phyloP scores from a whole-genome alignment of 2,797 vertebrate species.

The Cirrhinus molitorella region DNA sequence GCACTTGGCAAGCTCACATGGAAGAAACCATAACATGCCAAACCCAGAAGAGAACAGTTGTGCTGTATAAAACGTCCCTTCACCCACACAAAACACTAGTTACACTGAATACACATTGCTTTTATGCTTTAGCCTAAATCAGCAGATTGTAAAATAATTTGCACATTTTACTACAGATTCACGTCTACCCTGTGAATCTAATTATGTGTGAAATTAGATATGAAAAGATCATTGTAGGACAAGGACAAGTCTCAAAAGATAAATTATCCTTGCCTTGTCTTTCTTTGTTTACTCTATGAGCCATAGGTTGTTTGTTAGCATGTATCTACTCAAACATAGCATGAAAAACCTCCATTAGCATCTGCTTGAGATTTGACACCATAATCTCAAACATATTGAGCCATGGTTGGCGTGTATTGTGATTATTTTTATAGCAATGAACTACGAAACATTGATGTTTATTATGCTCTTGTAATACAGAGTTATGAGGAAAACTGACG shows the following conservation, averaged over 20 bases:
- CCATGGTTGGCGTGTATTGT: conserved; percentile 25
- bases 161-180: conserved; percentile 6
- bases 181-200: conserved; percentile 56
- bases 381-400: conserved; percentile 53
- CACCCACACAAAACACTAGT: conserved; percentile 27
- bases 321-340: neutral
- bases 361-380: conserved; percentile 11
- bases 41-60: conserved; percentile 12
- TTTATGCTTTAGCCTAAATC: conserved; percentile 33
- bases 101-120: conserved; percentile 17
- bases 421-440: conserved; percentile 44
- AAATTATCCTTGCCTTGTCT: conserved; percentile 56
- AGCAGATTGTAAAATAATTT: conserved; percentile 50
- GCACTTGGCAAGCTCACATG: conserved; percentile 23
- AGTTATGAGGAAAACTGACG: conserved; percentile 42
- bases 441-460: conserved; percentile 40
- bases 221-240: conserved; percentile 42
- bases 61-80: neutral
- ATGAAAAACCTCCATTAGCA: neutral
- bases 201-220: conserved; percentile 55
- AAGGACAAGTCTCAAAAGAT: conserved; percentile 63
- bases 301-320: conserved; percentile 5
- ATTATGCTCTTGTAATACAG: conserved; percentile 33
- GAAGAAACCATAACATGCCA: conserved; percentile 31
- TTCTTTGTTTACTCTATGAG: conserved; percentile 21